Evolutionary conservation across 2,888 invertebrate genomes (phyloP).

Genomic region (Cantharis flavilabris): DNA sequence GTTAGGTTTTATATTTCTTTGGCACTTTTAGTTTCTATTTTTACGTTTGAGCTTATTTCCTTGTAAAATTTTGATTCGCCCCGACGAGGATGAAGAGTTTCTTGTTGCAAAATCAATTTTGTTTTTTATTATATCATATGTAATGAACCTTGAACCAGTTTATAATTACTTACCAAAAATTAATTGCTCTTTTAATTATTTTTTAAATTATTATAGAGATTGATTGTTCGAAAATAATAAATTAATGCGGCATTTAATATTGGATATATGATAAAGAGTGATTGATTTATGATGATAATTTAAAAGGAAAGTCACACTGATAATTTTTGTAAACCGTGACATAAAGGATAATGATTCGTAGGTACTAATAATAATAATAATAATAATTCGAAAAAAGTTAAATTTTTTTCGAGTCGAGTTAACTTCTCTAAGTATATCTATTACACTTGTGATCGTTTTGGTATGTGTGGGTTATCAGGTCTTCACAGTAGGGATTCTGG

Average conservation of each 20-base stretch:
- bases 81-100: neutral
- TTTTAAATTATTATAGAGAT: neutral
- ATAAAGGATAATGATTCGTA: neutral
- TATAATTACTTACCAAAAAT: neutral
- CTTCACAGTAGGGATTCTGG: conserved; percentile 23
- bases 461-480: conserved; percentile 33
- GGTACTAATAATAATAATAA: neutral
- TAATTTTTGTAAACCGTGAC: conserved; percentile 6
- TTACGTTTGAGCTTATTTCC: neutral
- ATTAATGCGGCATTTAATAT: conserved; percentile 10
- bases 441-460: conserved; percentile 28
- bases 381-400: neutral
- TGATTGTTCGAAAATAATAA: conserved; percentile 5
- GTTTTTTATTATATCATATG: neutral
- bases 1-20: neutral
- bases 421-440: conserved; percentile 20
- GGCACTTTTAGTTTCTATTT: neutral
- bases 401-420: neutral
- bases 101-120: neutral
- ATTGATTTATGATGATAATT: conserved; percentile 18
- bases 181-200: neutral
- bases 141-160: neutral
- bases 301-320: conserved; percentile 6
- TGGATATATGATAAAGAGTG: conserved; percentile 9
- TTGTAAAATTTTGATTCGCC: neutral